Percentiles rank a stretch among this genome's conserved stretches.
Conservation (phyloP, 2,113 vertebrate species). For the Motacilla tschutschensis region DNA sequence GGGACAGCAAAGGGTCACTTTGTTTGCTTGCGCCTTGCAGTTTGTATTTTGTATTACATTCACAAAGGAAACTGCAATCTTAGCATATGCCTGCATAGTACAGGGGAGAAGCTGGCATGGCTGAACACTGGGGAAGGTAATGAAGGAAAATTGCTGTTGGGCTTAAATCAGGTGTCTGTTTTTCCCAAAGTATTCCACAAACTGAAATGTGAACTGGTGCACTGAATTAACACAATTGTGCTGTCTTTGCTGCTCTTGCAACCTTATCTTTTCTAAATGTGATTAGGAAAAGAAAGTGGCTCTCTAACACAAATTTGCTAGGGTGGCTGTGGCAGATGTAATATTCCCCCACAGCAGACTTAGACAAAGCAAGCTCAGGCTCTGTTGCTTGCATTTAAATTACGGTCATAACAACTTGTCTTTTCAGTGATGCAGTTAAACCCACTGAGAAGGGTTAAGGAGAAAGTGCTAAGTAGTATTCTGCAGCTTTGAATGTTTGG, state of each 20-base stretch:
- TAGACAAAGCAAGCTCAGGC: neutral
- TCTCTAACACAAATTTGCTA: neutral
- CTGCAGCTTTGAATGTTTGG: neutral
- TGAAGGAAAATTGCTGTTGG: neutral
- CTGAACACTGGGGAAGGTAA: neutral
- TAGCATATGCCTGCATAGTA: neutral
- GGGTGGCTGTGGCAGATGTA: neutral
- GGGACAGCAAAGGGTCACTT: neutral
- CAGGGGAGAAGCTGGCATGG: neutral
- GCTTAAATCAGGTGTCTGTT: neutral
- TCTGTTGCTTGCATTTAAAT: conserved; percentile 23
- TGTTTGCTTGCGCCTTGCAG: neutral
- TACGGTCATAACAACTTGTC: neutral
- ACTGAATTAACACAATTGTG: neutral
- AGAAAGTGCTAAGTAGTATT: neutral
- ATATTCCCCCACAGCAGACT: neutral
- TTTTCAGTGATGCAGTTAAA: neutral
- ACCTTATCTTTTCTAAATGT: neutral
- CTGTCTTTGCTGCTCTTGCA: neutral
- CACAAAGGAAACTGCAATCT: neutral
- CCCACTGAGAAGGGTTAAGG: conserved; percentile 1
- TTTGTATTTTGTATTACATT: neutral
- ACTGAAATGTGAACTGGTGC: neutral
- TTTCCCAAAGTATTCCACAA: neutral
- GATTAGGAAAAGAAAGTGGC: neutral